Evolutionary conservation across 2,888 invertebrate species (phyloP), one percentile per base, ranked within the genome.

Genomic region (Disparrhopalites patrizii): DNA sequence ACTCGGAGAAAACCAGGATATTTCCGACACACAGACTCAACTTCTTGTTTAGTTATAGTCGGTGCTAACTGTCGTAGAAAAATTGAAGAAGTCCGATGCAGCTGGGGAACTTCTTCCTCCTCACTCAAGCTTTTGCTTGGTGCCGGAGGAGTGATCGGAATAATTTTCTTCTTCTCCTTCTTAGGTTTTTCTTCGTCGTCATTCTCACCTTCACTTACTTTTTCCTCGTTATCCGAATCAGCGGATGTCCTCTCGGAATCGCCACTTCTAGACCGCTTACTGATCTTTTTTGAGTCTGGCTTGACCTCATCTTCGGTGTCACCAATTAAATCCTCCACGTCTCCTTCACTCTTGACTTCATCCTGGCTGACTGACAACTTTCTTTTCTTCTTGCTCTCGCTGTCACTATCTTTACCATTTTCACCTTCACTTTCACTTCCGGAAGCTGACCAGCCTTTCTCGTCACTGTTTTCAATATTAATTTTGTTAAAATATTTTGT

Each of bases 1-100:
- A 98, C 93, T 60, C 99, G 86, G 66, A 98, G 81, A 79, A 93
- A 99, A 0, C 98, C 99, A 30, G 90, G 89, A 77, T 91, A 95
- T 51, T 90, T 89, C 77, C 89, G 90, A 79, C 94, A 95, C 82
- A 74, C 15, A 10, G 91, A 88, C 83, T 98, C 98, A 4, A 99
- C 91, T 83, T 99, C 99, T 56, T 92, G 90, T 77, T 93, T 93
- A 0, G 97, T 97, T 66, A 98, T 94, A 1, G 92, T 89, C 0
- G 99, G 96, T 0, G 97, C 93, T 65, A 99, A 84, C 80, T 97
- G 98, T 54, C 98, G 85, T 66, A 99, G 82, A 79, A 99, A 99
- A 75, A 99, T 97, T 1, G 97, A 97, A 28, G 93, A 91, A 0
- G 98, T 99, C 77, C 93, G 93, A 79, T 99, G 98, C 47, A 97